Percentiles rank a stretch among this genome's conserved stretches.
Evolutionary conservation across 92 coral and sea anemone genomes (phyloP).

Genomic region (Actinostola sp.): DNA sequence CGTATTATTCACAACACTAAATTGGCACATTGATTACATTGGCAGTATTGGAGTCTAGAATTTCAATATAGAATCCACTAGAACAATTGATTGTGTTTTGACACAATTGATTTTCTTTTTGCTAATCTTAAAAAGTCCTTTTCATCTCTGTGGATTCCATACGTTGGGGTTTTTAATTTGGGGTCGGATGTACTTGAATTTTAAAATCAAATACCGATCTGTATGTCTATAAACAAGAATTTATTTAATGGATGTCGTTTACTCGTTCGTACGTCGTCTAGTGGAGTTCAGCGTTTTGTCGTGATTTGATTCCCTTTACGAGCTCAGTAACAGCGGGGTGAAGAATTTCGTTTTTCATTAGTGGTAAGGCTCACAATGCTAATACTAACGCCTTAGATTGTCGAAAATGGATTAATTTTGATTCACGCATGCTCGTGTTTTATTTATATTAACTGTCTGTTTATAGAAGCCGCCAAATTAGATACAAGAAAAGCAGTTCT

Average conservation of each 20-base stretch:
- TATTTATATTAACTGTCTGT: conserved; percentile 18
- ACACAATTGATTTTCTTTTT: too few species aligned
- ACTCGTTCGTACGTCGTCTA: too few species aligned
- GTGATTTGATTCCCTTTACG: too few species aligned
- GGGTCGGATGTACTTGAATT: too few species aligned
- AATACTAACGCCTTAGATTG: not conserved
- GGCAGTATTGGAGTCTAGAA: not conserved
- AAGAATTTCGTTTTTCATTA: not conserved
- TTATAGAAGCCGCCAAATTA: not conserved
- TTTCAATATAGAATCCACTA: not conserved
- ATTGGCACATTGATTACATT: not conserved
- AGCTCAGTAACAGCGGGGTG: not conserved
- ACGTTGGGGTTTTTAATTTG: too few species aligned
- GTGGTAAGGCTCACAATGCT: not conserved
- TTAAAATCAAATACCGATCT: too few species aligned
- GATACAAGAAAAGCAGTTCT: not conserved
- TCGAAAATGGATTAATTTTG: conserved; percentile 12
- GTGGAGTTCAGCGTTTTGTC: too few species aligned
- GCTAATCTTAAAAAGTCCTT: too few species aligned
- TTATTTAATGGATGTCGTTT: too few species aligned
- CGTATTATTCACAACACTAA: not conserved
- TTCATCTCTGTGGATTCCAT: too few species aligned
- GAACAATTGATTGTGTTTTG: not conserved
- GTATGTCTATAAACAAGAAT: too few species aligned
- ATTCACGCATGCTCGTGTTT: conserved; percentile 17